Percentiles rank a stretch among this genome's conserved stretches.
phyloP scores from a whole-genome alignment of 2,797 vertebrate genomes.

The Trachurus trachurus region DNA sequence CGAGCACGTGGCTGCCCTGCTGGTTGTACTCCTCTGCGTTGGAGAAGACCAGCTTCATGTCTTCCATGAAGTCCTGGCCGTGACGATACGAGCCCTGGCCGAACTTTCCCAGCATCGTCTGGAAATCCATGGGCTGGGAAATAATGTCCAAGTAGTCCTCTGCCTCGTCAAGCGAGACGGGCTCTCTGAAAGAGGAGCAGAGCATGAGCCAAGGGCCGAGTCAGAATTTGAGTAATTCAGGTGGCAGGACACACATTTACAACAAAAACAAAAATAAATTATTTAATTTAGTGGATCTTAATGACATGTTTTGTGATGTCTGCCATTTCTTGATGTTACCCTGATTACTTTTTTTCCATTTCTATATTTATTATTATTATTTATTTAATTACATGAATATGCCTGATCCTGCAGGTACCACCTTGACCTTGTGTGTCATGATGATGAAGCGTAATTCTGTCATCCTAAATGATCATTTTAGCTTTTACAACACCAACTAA shows the following conservation, averaged over 20 bases:
- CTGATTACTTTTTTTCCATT: too few relatives aligned
- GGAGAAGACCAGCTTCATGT: constrained; percentile 95
- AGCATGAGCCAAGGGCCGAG: not conserved
- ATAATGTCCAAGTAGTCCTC: constrained; percentile 96
- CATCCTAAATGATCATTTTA: too few relatives aligned
- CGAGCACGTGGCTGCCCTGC: constrained; percentile 91
- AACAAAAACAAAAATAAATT: not conserved
- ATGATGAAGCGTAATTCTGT: too few relatives aligned
- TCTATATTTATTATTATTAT: too few relatives aligned
- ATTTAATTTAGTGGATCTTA: too few relatives aligned
- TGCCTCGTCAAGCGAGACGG: constrained; percentile 92
- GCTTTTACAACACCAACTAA: too few relatives aligned
- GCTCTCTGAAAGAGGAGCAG: constrained; percentile 87
- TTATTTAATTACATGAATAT: too few relatives aligned
- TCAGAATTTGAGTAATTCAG: not conserved
- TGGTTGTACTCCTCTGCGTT: constrained; percentile 97
- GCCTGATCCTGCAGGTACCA: too few relatives aligned
- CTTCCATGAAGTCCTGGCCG: constrained; percentile 92
- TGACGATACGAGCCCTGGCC: constrained; percentile 90
- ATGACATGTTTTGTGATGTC: too few relatives aligned
- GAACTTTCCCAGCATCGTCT: constrained; percentile 95
- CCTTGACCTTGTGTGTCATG: too few relatives aligned
- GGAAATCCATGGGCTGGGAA: constrained; percentile 95
- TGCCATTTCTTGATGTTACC: too few relatives aligned
- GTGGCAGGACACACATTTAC: not conserved